These are phyloP conservation scores for Hirundo rustica DNA, from an alignment of 2,797 vertebrate genomes.

Conservation along the genomic window DNA sequence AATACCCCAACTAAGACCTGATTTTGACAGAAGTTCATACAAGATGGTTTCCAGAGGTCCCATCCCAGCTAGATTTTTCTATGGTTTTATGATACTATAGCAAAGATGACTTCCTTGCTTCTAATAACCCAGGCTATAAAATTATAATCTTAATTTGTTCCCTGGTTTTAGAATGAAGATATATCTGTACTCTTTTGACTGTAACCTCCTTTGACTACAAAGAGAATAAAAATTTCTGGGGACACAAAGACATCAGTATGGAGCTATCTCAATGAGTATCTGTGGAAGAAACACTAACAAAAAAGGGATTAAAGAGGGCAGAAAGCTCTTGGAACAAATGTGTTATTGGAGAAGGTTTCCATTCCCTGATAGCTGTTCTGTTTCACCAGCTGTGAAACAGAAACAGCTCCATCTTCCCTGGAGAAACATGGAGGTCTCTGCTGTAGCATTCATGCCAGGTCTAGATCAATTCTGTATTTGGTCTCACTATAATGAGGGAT, in stretches of 20 bases:
- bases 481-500: background rate
- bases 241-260: background rate
- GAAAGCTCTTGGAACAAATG: background rate
- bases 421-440: background rate
- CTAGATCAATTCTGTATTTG: background rate
- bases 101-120: background rate
- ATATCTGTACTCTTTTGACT: background rate
- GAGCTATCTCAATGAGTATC: background rate
- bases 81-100: background rate
- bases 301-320: background rate
- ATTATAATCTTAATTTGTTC: background rate
- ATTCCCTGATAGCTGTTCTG: background rate
- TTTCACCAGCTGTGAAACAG: slow-evolving; percentile 22
- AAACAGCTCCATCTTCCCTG: background rate
- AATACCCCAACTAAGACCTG: background rate
- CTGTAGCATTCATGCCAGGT: background rate
- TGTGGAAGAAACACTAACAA: background rate
- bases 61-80: background rate
- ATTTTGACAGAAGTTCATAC: background rate
- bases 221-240: background rate
- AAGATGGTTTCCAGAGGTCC: background rate
- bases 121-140: background rate
- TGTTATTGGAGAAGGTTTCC: background rate
- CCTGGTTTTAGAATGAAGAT: background rate
- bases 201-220: background rate